A percentile compares a stretch with the other conserved stretches of the same genome.
phyloP scores from a whole-genome alignment of 2,797 vertebrate genomes.

The Iguana delicatissima region DNA sequence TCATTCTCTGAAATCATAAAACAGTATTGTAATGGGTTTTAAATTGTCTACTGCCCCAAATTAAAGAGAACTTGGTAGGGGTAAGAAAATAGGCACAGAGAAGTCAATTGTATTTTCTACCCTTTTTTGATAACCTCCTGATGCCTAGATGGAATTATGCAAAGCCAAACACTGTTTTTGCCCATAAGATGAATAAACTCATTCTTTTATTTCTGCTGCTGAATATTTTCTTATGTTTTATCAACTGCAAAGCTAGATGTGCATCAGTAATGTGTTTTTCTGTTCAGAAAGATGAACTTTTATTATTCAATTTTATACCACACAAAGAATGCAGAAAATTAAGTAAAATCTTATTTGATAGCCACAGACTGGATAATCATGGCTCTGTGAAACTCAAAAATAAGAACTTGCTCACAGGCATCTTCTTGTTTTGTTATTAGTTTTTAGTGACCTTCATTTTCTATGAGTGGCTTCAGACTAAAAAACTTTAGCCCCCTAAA shows the following conservation, averaged over 20 bases:
- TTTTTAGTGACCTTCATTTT: conserved; percentile 15
- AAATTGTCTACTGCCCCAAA: conserved; percentile 40
- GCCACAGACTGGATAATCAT: conserved; percentile 6
- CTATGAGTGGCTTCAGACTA: background rate
- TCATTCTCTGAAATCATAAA: conserved; percentile 56
- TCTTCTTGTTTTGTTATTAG: conserved; percentile 18
- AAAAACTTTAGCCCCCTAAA: background rate
- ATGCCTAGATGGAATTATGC: conserved; percentile 55
- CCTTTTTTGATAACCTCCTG: conserved; percentile 59
- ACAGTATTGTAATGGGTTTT: conserved; percentile 37
- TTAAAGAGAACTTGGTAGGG: background rate
- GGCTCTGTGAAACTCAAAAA: background rate
- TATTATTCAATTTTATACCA: conserved; percentile 20
- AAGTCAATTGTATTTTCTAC: conserved; percentile 65
- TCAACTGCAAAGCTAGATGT: conserved; percentile 44
- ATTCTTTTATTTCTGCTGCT: conserved; percentile 48
- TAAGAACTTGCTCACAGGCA: background rate
- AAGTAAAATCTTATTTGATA: conserved; percentile 41
- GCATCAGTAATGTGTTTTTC: conserved; percentile 48
- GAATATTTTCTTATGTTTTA: conserved; percentile 45
- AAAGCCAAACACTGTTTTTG: conserved; percentile 65
- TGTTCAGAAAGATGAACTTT: conserved; percentile 52
- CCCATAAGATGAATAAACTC: conserved; percentile 55
- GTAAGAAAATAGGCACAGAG: conserved; percentile 19
- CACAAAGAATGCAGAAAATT: conserved; percentile 56